Evolutionary conservation across 2,888 invertebrate species (phyloP).

Genomic region (Callyntrura guangdongensis): DNA sequence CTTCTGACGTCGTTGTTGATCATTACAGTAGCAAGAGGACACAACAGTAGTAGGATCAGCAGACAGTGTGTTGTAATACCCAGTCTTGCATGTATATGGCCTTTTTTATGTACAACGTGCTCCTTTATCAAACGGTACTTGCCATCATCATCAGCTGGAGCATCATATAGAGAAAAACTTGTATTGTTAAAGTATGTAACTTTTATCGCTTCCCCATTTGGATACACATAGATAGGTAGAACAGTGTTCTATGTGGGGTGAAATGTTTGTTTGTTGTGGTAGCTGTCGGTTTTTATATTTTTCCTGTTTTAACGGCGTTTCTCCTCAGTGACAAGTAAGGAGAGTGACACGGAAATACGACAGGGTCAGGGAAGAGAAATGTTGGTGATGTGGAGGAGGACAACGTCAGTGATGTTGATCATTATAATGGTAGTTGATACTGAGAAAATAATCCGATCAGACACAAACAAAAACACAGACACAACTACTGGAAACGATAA

Average conservation of each 20-base stretch:
- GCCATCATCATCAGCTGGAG: too few relatives aligned
- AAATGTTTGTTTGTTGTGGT: neutral
- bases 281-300: constrained; percentile 10
- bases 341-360: constrained; percentile 57
- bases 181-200: neutral
- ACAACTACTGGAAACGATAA: neutral
- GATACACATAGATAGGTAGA: neutral
- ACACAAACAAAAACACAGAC: constrained; percentile 64
- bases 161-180: neutral
- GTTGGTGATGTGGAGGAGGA: constrained; percentile 55
- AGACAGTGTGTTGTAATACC: neutral
- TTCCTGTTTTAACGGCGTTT: neutral
- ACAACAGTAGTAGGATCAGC: too few relatives aligned
- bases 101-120: neutral
- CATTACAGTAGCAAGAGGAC: neutral
- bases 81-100: neutral
- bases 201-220: neutral
- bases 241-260: too few relatives aligned
- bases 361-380: constrained; percentile 71
- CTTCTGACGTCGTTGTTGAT: constrained; percentile 25
- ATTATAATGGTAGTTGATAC: constrained; percentile 60
- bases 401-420: constrained; percentile 34
- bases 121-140: neutral
- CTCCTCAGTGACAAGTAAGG: neutral
- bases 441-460: constrained; percentile 77